Conservation (phyloP, 2,113 vertebrate genomes). For the Amblyornis subalaris region DNA sequence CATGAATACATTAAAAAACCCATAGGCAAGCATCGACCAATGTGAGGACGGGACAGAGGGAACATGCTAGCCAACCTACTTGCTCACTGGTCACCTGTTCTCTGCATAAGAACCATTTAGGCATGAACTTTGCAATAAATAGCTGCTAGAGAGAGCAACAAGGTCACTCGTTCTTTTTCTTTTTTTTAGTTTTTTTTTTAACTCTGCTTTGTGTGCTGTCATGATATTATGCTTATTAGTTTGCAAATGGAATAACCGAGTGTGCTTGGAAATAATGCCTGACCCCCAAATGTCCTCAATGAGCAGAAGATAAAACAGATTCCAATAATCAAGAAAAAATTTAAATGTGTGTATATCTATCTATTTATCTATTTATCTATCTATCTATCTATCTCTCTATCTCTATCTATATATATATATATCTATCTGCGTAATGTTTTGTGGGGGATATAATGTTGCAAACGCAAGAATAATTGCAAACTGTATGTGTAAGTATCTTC, state of each 20-base stretch:
- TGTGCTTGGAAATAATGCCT: constrained; percentile 52
- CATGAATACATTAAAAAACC: constrained; percentile 91
- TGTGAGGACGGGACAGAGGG: constrained; percentile 66
- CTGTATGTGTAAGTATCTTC: constrained; percentile 76
- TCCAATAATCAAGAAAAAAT: constrained; percentile 27
- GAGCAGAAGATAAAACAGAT: constrained; percentile 68
- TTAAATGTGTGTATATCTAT: background rate
- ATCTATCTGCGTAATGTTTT: background rate
- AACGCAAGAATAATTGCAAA: constrained; percentile 67
- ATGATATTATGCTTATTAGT: constrained; percentile 49
- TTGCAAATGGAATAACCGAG: constrained; percentile 50
- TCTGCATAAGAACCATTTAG: constrained; percentile 83
- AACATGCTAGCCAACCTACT: constrained; percentile 71
- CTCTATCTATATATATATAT: background rate
- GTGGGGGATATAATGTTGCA: constrained; percentile 46
- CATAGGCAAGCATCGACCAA: constrained; percentile 79
- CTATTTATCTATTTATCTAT: too few relatives aligned
- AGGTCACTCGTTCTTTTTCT: constrained; percentile 65
- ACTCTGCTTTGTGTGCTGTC: constrained; percentile 9
- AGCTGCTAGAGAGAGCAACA: constrained; percentile 73
- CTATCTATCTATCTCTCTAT: too few relatives aligned
- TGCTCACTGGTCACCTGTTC: constrained; percentile 86
- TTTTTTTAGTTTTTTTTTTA: constrained; percentile 9
- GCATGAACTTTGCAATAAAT: constrained; percentile 95
- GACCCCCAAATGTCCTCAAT: constrained; percentile 49